phyloP scores from a whole-genome alignment of 2,888 invertebrate species.

The Pyrrhosoma nymphula region DNA sequence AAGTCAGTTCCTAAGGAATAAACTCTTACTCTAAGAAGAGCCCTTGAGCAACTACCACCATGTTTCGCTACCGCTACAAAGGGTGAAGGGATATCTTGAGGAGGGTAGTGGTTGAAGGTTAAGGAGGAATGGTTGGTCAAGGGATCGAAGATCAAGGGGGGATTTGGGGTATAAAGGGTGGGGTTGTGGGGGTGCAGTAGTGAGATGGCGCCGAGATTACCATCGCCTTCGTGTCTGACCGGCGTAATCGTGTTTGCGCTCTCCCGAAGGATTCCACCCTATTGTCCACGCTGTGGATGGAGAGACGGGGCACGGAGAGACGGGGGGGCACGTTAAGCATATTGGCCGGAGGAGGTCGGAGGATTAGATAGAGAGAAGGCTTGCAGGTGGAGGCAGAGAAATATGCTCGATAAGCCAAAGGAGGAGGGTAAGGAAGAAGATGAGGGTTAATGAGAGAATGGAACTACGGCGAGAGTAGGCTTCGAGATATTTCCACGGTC shows the following conservation, averaged over 20 bases:
- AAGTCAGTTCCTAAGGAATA: no score
- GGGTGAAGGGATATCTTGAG: neutral
- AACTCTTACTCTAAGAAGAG: no score
- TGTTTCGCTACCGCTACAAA: no score
- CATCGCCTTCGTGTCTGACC: conserved; percentile 61
- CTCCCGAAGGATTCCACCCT: neutral
- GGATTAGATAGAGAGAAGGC: neutral
- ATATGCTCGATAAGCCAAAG: neutral
- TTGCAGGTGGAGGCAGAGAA: neutral
- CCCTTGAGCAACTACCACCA: no score
- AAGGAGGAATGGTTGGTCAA: neutral
- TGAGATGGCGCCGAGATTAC: conserved; percentile 56
- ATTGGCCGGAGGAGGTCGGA: neutral
- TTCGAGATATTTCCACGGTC: neutral
- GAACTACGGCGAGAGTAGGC: neutral
- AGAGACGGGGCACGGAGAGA: conserved; percentile 15
- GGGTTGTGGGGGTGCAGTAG: neutral
- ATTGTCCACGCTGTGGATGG: conserved; percentile 38
- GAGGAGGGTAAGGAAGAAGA: neutral
- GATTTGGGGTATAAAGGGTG: neutral
- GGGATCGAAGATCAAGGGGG: neutral
- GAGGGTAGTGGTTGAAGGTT: neutral
- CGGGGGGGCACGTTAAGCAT: neutral
- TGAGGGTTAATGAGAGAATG: conserved; percentile 2
- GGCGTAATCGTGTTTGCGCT: conserved; percentile 48